Percentiles rank a stretch among this genome's conserved stretches.
These are phyloP conservation scores for Oreochromis spilurus DNA, from an alignment of 2,113 vertebrate genomes.

Conservation along the genomic window DNA sequence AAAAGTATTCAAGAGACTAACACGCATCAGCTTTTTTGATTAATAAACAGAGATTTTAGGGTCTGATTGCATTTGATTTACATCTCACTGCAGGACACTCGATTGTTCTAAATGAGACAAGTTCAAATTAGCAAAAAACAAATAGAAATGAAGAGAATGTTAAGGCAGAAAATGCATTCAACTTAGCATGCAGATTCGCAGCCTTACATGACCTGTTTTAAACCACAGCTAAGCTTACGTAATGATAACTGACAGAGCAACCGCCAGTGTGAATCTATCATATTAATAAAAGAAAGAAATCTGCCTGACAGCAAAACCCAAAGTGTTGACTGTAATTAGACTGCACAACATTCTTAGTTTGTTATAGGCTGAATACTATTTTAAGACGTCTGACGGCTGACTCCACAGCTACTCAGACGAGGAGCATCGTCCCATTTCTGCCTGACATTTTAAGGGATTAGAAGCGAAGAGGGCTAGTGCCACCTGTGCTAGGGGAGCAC, in stretches of 20 bases:
- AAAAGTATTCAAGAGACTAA: not conserved
- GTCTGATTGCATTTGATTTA: not conserved
- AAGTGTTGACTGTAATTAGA: constrained; percentile 2
- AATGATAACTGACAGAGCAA: constrained; percentile 25
- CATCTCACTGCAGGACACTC: not conserved
- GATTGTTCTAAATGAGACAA: not conserved
- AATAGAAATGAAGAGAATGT: not conserved
- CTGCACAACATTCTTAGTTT: not conserved
- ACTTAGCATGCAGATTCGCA: not conserved
- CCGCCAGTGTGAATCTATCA: not conserved
- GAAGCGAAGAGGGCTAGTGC: not conserved
- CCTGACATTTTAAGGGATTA: constrained; percentile 21
- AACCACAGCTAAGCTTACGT: not conserved
- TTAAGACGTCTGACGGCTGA: not conserved
- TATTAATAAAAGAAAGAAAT: constrained; percentile 3
- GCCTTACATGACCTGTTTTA: not conserved
- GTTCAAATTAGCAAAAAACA: not conserved
- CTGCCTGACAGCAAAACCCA: not conserved
- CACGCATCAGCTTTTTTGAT: not conserved
- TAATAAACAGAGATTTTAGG: not conserved
- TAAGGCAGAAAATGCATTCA: not conserved
- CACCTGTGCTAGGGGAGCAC: not conserved
- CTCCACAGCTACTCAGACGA: not conserved
- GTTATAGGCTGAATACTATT: not conserved
- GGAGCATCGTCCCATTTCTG: not conserved